Percentiles rank a stretch among this genome's conserved stretches.
Evolutionary conservation across 2,888 invertebrate genomes (phyloP).

Genomic region (Eristalis intricaria): DNA sequence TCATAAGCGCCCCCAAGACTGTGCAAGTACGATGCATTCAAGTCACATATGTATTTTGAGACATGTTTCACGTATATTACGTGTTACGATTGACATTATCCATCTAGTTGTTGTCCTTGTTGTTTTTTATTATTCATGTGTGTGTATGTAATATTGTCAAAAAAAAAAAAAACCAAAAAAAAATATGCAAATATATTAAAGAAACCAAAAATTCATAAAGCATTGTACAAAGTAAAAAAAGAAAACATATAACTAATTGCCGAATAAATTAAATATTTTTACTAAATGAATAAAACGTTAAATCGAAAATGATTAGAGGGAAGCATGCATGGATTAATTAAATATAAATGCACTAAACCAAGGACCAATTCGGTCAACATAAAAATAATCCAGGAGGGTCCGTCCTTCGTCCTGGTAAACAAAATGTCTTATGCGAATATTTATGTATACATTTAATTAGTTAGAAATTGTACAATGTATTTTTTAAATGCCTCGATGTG

Average conservation of each 20-base stretch:
- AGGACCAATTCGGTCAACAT: slow-evolving; percentile 65
- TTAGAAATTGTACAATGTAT: slow-evolving; percentile 72
- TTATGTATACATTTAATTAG: slow-evolving; percentile 71
- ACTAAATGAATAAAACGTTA: slow-evolving; percentile 55
- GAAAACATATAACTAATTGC: slow-evolving; percentile 55
- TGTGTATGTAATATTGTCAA: slow-evolving; percentile 66
- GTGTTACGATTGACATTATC: slow-evolving; percentile 44
- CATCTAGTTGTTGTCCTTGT: slow-evolving; percentile 58
- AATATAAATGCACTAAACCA: slow-evolving; percentile 54
- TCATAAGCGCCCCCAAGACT: slow-evolving; percentile 24
- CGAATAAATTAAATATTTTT: slow-evolving; percentile 68
- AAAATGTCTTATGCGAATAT: slow-evolving; percentile 72
- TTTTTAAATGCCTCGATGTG: slow-evolving; percentile 71
- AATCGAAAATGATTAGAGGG: slow-evolving; percentile 52
- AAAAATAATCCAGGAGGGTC: slow-evolving; percentile 72
- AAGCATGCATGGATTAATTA: slow-evolving; percentile 28
- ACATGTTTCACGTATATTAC: slow-evolving; percentile 18
- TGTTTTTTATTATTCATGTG: slow-evolving; percentile 49
- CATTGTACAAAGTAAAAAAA: slow-evolving; percentile 67
- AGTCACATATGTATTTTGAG: neutral
- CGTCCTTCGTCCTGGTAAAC: slow-evolving; percentile 70
- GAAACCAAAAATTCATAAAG: slow-evolving; percentile 48
- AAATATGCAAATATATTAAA: neutral
- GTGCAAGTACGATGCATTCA: slow-evolving; percentile 28
- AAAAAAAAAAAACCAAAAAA: slow-evolving; percentile 36